Percentiles rank a stretch among this genome's conserved stretches.
phyloP scores from a whole-genome alignment of 2,113 vertebrate species.

The Lampris incognitus region DNA sequence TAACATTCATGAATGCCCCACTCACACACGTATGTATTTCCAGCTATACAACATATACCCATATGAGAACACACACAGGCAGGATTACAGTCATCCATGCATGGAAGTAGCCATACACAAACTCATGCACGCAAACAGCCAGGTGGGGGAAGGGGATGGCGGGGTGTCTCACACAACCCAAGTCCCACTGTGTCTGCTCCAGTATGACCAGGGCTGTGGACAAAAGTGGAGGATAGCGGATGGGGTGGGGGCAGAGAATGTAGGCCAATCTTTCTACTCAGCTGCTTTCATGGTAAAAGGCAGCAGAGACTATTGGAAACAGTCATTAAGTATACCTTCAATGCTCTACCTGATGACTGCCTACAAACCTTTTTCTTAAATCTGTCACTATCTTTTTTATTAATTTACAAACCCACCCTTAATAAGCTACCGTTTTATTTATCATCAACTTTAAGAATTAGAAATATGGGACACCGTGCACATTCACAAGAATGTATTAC shows the following conservation, averaged over 20 bases:
- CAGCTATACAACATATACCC: not conserved
- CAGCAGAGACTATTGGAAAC: constrained; percentile 46
- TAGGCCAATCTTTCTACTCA: constrained; percentile 82
- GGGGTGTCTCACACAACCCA: not conserved
- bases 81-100: constrained; percentile 47
- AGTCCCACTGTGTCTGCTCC: not conserved
- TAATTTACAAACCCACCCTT: too few relatives aligned
- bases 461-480: too few relatives aligned
- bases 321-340: not conserved
- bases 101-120: constrained; percentile 25
- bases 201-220: constrained; percentile 28
- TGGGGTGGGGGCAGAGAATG: constrained; percentile 42
- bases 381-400: too few relatives aligned
- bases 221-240: constrained; percentile 33
- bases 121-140: not conserved
- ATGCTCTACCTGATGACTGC: constrained; percentile 21
- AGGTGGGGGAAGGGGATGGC: not conserved
- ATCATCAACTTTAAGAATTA: too few relatives aligned
- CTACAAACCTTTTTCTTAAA: not conserved
- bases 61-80: constrained; percentile 30
- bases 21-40: not conserved
- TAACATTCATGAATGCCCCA: constrained; percentile 55
- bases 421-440: too few relatives aligned
- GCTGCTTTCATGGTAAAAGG: constrained; percentile 67
- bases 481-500: too few relatives aligned